Evolutionary conservation across 2,113 vertebrate species (phyloP).

Genomic region (Jaculus jaculus): DNA sequence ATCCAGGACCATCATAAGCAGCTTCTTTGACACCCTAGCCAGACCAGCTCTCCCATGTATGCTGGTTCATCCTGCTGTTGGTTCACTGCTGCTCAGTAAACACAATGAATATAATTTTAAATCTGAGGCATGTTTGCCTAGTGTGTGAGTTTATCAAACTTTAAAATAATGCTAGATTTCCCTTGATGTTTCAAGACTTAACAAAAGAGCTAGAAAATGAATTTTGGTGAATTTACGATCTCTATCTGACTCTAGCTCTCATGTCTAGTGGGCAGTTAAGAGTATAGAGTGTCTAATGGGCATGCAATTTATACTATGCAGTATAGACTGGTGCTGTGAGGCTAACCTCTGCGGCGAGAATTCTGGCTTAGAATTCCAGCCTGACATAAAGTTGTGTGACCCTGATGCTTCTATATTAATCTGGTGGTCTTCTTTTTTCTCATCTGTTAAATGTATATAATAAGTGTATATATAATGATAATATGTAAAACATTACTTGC

Average conservation of each 20-base stretch:
- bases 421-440: background rate
- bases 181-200: background rate
- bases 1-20: background rate
- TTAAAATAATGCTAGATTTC: background rate
- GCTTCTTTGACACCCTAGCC: background rate
- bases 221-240: background rate
- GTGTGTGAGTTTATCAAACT: background rate
- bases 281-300: too few species aligned
- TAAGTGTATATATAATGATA: background rate
- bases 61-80: background rate
- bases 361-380: background rate
- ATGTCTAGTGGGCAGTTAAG: background rate
- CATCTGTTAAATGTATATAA: too few species aligned
- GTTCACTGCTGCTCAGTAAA: background rate
- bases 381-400: background rate
- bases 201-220: background rate
- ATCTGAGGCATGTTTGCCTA: background rate
- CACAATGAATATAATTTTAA: background rate
- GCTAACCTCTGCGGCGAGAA: background rate
- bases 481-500: background rate
- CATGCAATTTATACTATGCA: too few species aligned
- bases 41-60: fast-evolving
- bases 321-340: background rate
- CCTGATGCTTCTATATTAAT: background rate
- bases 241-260: background rate